phyloP scores from a whole-genome alignment of 2,113 vertebrate genomes.

The Isurus oxyrinchus region DNA sequence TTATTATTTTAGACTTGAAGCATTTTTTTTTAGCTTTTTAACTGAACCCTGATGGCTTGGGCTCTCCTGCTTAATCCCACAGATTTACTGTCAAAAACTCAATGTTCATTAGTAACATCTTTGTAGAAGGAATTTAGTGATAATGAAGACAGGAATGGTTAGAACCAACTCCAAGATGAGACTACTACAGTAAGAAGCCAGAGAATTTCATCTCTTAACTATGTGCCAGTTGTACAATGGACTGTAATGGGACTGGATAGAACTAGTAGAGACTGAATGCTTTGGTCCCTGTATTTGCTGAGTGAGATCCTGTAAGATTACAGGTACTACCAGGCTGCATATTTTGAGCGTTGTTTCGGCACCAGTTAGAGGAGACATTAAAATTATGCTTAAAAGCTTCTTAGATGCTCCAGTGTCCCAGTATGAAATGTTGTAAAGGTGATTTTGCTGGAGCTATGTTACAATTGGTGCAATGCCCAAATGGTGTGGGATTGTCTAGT shows the following conservation, averaged over 20 bases:
- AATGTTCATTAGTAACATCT: background rate
- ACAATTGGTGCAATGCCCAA: background rate
- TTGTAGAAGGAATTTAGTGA: background rate
- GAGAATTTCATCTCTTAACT: background rate
- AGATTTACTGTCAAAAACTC: no score
- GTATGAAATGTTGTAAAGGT: background rate
- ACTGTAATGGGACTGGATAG: background rate
- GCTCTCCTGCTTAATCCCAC: no score
- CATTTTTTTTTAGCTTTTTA: no score
- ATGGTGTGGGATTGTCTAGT: background rate
- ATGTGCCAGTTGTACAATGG: background rate
- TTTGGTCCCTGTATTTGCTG: background rate
- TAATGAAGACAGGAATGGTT: no score
- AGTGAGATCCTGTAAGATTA: background rate
- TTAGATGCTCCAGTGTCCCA: background rate
- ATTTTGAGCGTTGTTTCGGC: background rate
- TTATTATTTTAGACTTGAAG: no score
- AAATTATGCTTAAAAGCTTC: background rate
- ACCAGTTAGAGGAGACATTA: background rate
- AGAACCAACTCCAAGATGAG: background rate
- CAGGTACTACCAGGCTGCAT: background rate
- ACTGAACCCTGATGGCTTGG: no score
- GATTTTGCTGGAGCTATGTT: background rate
- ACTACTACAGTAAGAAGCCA: background rate
- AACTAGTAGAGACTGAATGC: background rate